These are phyloP conservation scores for Ceratitis capitata DNA, from an alignment of 1,140 invertebrate genomes.

Conservation along the genomic window DNA sequence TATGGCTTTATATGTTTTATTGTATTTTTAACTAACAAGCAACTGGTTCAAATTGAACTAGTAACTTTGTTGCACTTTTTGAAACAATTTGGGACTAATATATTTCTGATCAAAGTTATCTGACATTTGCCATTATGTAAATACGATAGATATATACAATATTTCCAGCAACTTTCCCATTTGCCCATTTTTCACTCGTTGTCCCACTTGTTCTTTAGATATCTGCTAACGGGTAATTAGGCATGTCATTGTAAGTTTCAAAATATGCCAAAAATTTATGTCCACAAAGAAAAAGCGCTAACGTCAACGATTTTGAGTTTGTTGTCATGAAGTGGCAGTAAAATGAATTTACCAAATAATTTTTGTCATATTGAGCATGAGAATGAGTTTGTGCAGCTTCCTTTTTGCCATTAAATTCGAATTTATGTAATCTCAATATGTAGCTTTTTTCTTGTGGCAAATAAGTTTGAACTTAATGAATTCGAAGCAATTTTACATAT, in stretches of 20 bases:
- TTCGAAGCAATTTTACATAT: neutral
- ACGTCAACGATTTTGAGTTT: neutral
- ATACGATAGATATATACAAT: neutral
- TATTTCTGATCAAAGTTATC: too few relatives aligned
- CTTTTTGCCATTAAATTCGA: neutral
- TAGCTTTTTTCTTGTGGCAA: neutral
- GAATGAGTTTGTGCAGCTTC: neutral
- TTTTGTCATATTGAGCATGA: neutral
- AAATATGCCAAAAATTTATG: neutral
- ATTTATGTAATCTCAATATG: neutral
- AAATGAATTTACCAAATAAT: conserved; percentile 17
- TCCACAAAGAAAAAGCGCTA: neutral
- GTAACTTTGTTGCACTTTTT: too few relatives aligned
- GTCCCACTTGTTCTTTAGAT: neutral
- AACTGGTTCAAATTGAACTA: too few relatives aligned
- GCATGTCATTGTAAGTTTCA: conserved; percentile 11
- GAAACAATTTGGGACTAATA: too few relatives aligned
- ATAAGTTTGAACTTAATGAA: neutral
- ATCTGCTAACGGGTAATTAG: conserved; percentile 1
- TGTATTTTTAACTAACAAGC: too few relatives aligned
- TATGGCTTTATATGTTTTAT: too few relatives aligned
- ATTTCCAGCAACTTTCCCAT: neutral
- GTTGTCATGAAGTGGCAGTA: neutral
- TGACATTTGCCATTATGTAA: too few relatives aligned
- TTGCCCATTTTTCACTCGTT: neutral